phyloP scores from a whole-genome alignment of 2,888 invertebrate species.

The Brachynemurus nebulosus region DNA sequence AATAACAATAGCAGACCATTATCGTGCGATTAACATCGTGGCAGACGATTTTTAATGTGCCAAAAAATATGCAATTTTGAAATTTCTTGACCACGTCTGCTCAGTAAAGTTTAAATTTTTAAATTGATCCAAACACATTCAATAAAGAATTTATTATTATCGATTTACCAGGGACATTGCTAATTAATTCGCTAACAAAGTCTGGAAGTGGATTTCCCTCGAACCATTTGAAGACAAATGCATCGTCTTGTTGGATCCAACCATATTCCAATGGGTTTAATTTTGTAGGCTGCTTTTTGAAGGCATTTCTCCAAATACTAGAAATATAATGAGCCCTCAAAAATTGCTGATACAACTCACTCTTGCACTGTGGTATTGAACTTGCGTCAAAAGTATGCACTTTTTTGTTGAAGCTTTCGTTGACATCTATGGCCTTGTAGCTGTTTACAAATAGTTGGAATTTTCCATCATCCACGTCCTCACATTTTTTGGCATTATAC shows the following conservation, averaged over 20 bases:
- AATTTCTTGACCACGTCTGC: too few relatives aligned
- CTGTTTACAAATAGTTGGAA: neutral
- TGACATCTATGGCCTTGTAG: neutral
- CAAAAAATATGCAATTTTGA: too few relatives aligned
- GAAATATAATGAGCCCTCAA: constrained; percentile 16
- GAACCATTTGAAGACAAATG: constrained; percentile 19
- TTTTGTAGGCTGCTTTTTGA: constrained; percentile 9
- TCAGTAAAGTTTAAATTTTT: too few relatives aligned
- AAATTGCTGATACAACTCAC: constrained; percentile 18
- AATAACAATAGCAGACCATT: too few relatives aligned
- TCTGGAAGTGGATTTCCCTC: constrained; percentile 20
- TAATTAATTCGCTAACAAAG: constrained; percentile 11
- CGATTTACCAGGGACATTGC: constrained; percentile 3
- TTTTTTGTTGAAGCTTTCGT: constrained; percentile 14
- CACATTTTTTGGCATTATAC: constrained; percentile 9
- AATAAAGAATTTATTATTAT: too few relatives aligned
- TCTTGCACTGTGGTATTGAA: constrained; percentile 19
- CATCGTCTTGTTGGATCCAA: constrained; percentile 15
- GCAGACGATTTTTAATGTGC: too few relatives aligned
- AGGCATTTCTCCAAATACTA: constrained; percentile 19
- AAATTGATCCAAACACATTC: too few relatives aligned
- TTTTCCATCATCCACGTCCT: constrained; percentile 12
- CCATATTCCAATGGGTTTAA: constrained; percentile 17
- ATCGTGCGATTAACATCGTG: too few relatives aligned
- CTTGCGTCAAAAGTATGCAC: constrained; percentile 17